Evolutionary conservation across 2,888 invertebrate genomes (phyloP).

Genomic region (Lymantria dispar): DNA sequence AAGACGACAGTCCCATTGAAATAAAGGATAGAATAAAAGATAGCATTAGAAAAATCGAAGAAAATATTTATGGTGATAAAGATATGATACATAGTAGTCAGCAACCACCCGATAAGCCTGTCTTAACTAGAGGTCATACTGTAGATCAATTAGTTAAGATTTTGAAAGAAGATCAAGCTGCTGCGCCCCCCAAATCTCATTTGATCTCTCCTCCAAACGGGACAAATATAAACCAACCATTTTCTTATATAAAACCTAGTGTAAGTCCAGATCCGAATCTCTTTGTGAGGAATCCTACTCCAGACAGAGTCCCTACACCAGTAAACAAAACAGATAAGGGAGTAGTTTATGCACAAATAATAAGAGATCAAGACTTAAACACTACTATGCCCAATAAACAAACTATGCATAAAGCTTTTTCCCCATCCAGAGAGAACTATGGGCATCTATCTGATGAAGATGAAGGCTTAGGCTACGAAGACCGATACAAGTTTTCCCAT

Average conservation of each 20-base stretch:
- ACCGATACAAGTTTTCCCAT: conserved; percentile 66
- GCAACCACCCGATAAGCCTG: conserved; percentile 85
- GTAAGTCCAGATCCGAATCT: conserved; percentile 76
- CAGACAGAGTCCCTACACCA: conserved; percentile 70
- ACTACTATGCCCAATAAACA: conserved; percentile 53
- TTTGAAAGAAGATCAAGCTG: conserved; percentile 86
- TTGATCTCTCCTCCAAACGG: conserved; percentile 84
- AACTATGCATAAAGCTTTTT: conserved; percentile 79
- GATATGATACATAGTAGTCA: conserved; percentile 89
- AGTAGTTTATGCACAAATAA: conserved; percentile 90
- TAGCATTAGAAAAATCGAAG: conserved; percentile 74
- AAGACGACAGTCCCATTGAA: conserved; percentile 55
- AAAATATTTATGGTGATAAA: conserved; percentile 73
- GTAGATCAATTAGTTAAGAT: conserved; percentile 90
- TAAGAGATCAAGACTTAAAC: conserved; percentile 67
- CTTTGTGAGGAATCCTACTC: conserved; percentile 70
- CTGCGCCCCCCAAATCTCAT: conserved; percentile 85
- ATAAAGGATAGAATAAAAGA: conserved; percentile 78
- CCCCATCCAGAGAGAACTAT: conserved; percentile 72
- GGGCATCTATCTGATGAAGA: conserved; percentile 88
- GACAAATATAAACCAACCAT: conserved; percentile 89
- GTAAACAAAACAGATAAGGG: conserved; percentile 79
- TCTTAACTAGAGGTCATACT: conserved; percentile 87
- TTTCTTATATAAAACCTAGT: conserved; percentile 88
- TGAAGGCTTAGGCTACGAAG: conserved; percentile 90